Percentiles rank a stretch among this genome's conserved stretches.
phyloP scores from a whole-genome alignment of 2,113 vertebrate species.

The Myiozetetes cayanensis region DNA sequence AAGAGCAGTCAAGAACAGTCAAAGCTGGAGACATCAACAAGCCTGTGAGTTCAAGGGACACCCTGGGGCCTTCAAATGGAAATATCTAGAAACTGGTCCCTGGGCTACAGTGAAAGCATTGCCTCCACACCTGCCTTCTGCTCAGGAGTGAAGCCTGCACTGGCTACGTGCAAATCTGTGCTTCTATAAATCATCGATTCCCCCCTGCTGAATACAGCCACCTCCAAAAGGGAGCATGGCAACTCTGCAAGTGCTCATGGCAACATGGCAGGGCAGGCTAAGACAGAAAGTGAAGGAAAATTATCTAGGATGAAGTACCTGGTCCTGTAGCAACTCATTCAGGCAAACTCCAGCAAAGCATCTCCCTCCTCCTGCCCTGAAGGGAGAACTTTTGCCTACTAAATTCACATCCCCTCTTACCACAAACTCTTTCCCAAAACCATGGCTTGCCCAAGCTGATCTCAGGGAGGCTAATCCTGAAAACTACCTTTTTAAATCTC shows the following conservation, averaged over 20 bases:
- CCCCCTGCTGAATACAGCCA: neutral
- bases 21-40: neutral
- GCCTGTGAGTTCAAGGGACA: neutral
- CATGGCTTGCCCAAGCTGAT: neutral
- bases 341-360: neutral
- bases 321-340: constrained; percentile 21
- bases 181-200: neutral
- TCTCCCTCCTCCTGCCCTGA: neutral
- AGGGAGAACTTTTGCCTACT: neutral
- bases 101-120: neutral
- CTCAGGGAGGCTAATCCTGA: neutral
- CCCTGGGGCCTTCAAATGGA: neutral
- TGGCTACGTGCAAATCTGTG: rapidly evolving
- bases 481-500: neutral
- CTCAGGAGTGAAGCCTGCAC: neutral
- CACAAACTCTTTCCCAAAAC: neutral
- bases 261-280: neutral
- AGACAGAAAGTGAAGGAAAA: neutral
- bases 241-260: neutral
- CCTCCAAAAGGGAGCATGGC: neutral
- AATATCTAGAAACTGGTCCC: neutral
- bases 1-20: neutral
- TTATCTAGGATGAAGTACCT: neutral
- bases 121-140: neutral
- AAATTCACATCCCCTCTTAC: neutral